These are phyloP conservation scores for Acrossocheilus fasciatus DNA, from an alignment of 2,797 vertebrate species.

Conservation along the genomic window DNA sequence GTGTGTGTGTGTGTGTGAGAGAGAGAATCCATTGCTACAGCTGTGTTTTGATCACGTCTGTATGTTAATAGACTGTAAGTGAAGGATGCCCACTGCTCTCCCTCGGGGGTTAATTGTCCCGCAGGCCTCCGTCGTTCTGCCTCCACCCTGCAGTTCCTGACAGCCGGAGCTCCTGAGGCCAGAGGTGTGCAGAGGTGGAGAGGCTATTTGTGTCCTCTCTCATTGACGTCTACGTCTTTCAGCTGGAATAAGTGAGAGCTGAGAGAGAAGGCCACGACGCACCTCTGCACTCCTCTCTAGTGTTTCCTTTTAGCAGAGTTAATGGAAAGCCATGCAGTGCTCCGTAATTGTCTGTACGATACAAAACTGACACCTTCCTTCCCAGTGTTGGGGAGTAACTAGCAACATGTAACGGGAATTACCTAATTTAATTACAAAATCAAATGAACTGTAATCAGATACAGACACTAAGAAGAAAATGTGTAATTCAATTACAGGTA, in stretches of 20 bases:
- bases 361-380: slow-evolving; percentile 27
- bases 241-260: slow-evolving; percentile 47
- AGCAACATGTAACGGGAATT: not conserved
- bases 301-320: slow-evolving; percentile 45
- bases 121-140: slow-evolving; percentile 40
- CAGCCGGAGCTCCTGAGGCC: slow-evolving; percentile 25
- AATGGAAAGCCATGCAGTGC: slow-evolving; percentile 57
- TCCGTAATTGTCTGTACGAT: slow-evolving; percentile 25
- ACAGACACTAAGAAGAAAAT: too few species aligned
- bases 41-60: slow-evolving; percentile 39
- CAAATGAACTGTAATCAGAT: too few species aligned
- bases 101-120: slow-evolving; percentile 74
- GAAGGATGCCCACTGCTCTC: slow-evolving; percentile 69
- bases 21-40: not conserved
- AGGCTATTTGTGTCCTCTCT: slow-evolving; percentile 42
- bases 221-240: slow-evolving; percentile 62
- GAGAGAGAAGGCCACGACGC: not conserved
- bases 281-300: slow-evolving; percentile 36
- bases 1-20: too few species aligned
- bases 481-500: too few species aligned
- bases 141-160: slow-evolving; percentile 19
- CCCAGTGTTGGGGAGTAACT: not conserved
- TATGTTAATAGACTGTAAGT: slow-evolving; percentile 54
- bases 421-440: not conserved
- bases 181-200: slow-evolving; percentile 32